These are phyloP conservation scores for Cuculus canorus DNA, from an alignment of 2,797 vertebrate species.

Conservation along the genomic window DNA sequence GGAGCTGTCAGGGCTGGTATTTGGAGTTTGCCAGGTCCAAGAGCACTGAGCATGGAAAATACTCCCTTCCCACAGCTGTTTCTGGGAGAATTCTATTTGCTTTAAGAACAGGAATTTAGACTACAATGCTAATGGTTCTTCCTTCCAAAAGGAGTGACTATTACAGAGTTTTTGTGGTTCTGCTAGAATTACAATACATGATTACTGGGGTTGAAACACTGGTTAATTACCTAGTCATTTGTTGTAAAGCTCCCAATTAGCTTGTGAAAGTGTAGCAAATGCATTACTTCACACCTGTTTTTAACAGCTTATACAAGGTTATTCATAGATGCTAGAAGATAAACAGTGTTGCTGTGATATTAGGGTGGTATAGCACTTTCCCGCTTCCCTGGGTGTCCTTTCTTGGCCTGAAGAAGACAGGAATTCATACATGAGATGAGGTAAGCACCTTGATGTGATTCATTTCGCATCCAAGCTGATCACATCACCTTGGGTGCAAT, in stretches of 20 bases:
- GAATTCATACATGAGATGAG: not conserved
- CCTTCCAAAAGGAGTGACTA: not conserved
- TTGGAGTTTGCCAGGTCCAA: not conserved
- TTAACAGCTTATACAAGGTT: not conserved
- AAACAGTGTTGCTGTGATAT: not conserved
- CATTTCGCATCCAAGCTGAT: not conserved
- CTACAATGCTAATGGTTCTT: not conserved
- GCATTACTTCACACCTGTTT: slow-evolving; percentile 23
- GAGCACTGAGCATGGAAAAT: not conserved
- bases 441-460: not conserved
- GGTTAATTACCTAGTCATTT: slow-evolving; percentile 56
- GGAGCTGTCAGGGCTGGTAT: not conserved
- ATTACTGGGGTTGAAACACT: slow-evolving; percentile 29
- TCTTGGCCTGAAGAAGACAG: not conserved
- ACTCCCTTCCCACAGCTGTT: not conserved
- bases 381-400: not conserved
- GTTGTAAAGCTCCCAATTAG: slow-evolving; percentile 39
- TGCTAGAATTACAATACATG: not conserved
- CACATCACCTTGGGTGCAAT: not conserved
- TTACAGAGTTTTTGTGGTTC: not conserved
- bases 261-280: slow-evolving; percentile 15
- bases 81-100: not conserved
- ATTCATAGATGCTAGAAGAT: slow-evolving; percentile 10
- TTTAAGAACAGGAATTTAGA: not conserved
- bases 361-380: not conserved